Evolutionary conservation across 2,113 vertebrate genomes (phyloP).

Genomic region (Oryzias javanicus): DNA sequence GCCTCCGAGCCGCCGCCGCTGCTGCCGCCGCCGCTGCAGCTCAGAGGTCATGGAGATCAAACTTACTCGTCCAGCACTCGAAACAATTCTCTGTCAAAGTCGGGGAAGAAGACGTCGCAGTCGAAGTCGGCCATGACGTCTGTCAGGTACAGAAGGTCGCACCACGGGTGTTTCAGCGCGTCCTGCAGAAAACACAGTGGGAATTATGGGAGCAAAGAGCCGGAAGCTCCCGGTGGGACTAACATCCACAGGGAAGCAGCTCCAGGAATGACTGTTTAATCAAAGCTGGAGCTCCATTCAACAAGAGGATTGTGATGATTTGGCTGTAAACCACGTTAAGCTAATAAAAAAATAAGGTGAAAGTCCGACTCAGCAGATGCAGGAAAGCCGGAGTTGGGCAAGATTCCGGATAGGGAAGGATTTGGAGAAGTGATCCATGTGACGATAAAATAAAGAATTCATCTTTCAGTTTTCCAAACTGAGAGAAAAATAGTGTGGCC

Average conservation of each 20-base stretch:
- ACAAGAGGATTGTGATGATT: too few relatives aligned
- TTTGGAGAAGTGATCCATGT: too few relatives aligned
- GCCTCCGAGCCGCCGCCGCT: neutral
- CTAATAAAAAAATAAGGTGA: neutral
- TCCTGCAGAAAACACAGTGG: slow-evolving; percentile 48
- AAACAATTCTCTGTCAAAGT: slow-evolving; percentile 70
- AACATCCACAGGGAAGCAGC: too few relatives aligned
- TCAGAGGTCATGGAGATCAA: neutral
- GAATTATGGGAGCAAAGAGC: too few relatives aligned
- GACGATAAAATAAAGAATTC: too few relatives aligned
- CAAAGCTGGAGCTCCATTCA: too few relatives aligned
- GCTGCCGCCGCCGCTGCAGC: too few relatives aligned
- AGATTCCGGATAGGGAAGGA: neutral
- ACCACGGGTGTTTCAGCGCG: slow-evolving; percentile 76
- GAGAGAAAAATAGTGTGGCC: too few relatives aligned
- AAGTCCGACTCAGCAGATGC: neutral
- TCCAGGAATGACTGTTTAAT: too few relatives aligned
- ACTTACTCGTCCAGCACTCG: slow-evolving; percentile 70
- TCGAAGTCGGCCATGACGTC: slow-evolving; percentile 78
- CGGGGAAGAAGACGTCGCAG: slow-evolving; percentile 80
- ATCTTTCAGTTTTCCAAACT: too few relatives aligned
- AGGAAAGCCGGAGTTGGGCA: neutral
- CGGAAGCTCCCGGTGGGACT: too few relatives aligned
- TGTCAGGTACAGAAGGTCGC: slow-evolving; percentile 78
- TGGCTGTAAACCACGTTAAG: too few relatives aligned